Evolutionary conservation across 1,140 invertebrate genomes (phyloP).

Genomic region (Trachelipus rathkii): DNA sequence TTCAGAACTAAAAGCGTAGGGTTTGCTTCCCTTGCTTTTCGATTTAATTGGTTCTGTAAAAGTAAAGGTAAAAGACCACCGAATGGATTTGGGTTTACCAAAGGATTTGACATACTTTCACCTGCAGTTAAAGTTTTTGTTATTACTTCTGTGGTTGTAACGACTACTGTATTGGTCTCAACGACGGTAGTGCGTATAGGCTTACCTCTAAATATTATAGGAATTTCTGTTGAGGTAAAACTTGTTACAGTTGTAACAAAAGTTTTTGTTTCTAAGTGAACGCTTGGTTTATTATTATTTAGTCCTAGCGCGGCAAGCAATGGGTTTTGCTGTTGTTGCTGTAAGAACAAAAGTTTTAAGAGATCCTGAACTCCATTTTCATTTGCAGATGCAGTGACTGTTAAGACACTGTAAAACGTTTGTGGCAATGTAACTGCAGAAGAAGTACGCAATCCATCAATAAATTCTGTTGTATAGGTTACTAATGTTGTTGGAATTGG

Average conservation of each 20-base stretch:
- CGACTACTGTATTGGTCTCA: slow-evolving; percentile 70
- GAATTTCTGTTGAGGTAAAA: slow-evolving; percentile 74
- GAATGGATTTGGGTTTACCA: slow-evolving; percentile 46
- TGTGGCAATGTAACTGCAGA: slow-evolving; percentile 29
- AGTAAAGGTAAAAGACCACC: slow-evolving; percentile 49
- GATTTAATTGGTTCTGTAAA: slow-evolving; percentile 53
- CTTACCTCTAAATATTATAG: slow-evolving; percentile 81
- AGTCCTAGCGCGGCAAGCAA: slow-evolving; percentile 37
- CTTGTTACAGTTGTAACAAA: slow-evolving; percentile 87
- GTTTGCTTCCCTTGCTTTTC: slow-evolving; percentile 39
- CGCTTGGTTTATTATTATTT: slow-evolving; percentile 26
- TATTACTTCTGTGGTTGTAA: slow-evolving; percentile 84
- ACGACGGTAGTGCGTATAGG: slow-evolving; percentile 82
- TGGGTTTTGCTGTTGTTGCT: slow-evolving; percentile 41
- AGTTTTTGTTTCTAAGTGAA: slow-evolving; percentile 63
- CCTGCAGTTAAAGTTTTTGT: slow-evolving; percentile 76
- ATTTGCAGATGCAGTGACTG: slow-evolving; percentile 64
- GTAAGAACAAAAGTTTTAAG: slow-evolving; percentile 34
- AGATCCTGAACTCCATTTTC: slow-evolving; percentile 79
- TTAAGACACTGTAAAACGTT: slow-evolving; percentile 55
- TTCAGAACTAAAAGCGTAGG: slow-evolving; percentile 28
- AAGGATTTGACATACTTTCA: slow-evolving; percentile 58
- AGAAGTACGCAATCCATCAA: slow-evolving; percentile 35
- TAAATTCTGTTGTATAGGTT: slow-evolving; percentile 33
- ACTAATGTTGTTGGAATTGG: slow-evolving; percentile 35